phyloP scores from a whole-genome alignment of 2,113 vertebrate genomes.

The Rhinopomastus cyanomelas region DNA sequence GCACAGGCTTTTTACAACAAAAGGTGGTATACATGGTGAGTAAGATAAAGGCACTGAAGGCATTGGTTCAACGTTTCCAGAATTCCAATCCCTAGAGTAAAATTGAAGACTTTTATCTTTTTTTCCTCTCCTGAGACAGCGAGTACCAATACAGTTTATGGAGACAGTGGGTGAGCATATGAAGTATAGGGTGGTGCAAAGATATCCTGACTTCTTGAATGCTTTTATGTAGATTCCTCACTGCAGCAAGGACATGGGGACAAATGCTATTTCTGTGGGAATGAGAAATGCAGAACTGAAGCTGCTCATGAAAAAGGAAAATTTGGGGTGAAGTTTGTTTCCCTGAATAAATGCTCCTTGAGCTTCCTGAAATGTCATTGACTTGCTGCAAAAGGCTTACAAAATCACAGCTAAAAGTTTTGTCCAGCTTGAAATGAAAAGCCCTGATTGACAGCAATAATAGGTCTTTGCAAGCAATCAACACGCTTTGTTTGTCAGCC shows the following conservation, averaged over 20 bases:
- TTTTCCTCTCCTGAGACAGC: neutral
- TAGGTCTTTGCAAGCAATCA: slow-evolving; percentile 46
- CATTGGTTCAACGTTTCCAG: neutral
- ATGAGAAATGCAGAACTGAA: neutral
- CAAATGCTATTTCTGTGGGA: neutral
- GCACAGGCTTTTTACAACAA: neutral
- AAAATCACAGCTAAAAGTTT: slow-evolving; percentile 9
- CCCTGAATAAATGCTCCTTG: neutral
- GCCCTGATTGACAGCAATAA: slow-evolving; percentile 33
- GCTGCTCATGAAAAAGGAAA: neutral
- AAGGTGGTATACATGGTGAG: neutral
- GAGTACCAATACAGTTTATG: neutral
- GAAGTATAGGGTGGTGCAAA: neutral
- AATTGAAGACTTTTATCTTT: neutral
- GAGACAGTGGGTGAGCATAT: neutral
- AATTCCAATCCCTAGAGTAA: neutral
- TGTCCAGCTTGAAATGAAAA: slow-evolving; percentile 52
- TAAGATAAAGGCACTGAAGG: neutral
- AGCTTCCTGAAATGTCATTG: neutral
- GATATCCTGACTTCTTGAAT: neutral
- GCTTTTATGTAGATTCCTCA: neutral
- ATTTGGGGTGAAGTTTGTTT: neutral
- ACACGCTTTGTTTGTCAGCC: slow-evolving; percentile 36
- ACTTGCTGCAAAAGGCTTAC: neutral
- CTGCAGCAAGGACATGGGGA: neutral